A percentile compares a stretch with the other conserved stretches of the same genome.
These are phyloP conservation scores for Hippocampus kuda DNA, from an alignment of 2,797 vertebrate species.

Conservation along the genomic window DNA sequence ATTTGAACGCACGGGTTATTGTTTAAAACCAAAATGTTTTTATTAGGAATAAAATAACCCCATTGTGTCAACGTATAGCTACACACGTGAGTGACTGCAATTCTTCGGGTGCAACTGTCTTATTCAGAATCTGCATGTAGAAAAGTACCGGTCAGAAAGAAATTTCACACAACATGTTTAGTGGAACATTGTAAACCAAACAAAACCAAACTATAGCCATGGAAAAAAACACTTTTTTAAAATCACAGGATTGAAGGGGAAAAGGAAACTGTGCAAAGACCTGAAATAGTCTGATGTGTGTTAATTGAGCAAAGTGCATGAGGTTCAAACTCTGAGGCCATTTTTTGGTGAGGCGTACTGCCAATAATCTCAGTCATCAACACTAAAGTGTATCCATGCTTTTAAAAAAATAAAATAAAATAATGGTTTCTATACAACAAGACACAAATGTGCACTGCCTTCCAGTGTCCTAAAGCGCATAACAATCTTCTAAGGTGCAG, in stretches of 20 bases:
- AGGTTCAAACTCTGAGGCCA: slow-evolving; percentile 48
- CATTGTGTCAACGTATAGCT: slow-evolving; percentile 30
- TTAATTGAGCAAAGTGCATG: slow-evolving; percentile 45
- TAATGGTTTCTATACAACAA: slow-evolving; percentile 28
- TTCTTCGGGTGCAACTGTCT: slow-evolving; percentile 16
- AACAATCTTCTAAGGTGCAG: slow-evolving; percentile 54
- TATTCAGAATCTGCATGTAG: slow-evolving; percentile 31
- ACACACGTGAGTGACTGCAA: slow-evolving; percentile 28
- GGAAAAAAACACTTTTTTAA: slow-evolving; percentile 8
- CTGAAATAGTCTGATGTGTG: slow-evolving; percentile 45
- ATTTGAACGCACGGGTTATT: neutral
- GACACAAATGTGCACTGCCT: slow-evolving; percentile 30
- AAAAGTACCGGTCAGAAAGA: slow-evolving; percentile 15
- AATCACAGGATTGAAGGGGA: slow-evolving; percentile 13
- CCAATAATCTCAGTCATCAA: slow-evolving; percentile 25
- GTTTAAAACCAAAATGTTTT: slow-evolving; percentile 45
- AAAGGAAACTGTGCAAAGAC: slow-evolving; percentile 25
- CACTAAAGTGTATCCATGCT: slow-evolving; percentile 23
- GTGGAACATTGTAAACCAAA: slow-evolving; percentile 1
- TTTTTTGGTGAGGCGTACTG: slow-evolving; percentile 37
- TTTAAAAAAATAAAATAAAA: slow-evolving; percentile 28
- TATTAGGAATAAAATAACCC: slow-evolving; percentile 43
- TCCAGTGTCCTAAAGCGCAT: slow-evolving; percentile 45
- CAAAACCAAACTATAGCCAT: slow-evolving; percentile 2
- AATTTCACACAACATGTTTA: neutral